Evolutionary conservation across 2,888 invertebrate genomes (phyloP).

Genomic region (Chaitophorus viminalis): DNA sequence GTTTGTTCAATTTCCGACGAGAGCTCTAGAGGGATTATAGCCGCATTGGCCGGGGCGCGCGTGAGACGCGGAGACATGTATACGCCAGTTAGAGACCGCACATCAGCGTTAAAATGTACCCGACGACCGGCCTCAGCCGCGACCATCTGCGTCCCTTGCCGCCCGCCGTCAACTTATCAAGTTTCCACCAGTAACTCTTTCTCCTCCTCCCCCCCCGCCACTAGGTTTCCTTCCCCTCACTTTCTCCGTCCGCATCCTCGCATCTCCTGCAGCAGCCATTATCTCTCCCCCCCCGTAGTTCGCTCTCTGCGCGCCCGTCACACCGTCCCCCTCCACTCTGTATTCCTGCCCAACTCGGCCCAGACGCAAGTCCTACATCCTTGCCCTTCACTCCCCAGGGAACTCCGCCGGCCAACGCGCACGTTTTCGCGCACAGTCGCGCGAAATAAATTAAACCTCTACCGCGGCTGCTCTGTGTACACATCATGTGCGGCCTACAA

Average conservation of each 20-base stretch:
- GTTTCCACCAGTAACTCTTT: background rate
- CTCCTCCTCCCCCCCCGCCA: background rate
- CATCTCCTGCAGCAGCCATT: background rate
- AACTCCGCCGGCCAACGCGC: background rate
- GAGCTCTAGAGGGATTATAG: conserved; percentile 3
- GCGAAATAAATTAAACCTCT: conserved; percentile 5
- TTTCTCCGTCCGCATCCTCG: too few species aligned
- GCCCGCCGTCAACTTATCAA: background rate
- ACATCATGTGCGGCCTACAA: too few species aligned
- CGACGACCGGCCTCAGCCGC: background rate
- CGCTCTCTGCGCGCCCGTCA: too few species aligned
- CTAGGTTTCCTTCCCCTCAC: background rate
- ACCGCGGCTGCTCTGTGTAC: background rate
- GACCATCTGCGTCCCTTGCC: background rate
- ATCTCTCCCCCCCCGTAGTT: background rate
- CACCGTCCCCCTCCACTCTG: too few species aligned
- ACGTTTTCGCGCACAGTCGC: background rate
- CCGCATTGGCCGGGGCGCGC: conserved; percentile 24
- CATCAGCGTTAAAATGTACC: conserved; percentile 46
- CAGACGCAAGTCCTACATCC: too few species aligned
- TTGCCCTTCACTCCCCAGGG: conserved; percentile 2
- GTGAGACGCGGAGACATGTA: conserved; percentile 17
- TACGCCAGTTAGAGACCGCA: conserved; percentile 43
- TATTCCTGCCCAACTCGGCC: too few species aligned
- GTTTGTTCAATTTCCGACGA: conserved; percentile 40